These are phyloP conservation scores for Python bivittatus DNA, from an alignment of 2,113 vertebrate genomes.

Conservation along the genomic window DNA sequence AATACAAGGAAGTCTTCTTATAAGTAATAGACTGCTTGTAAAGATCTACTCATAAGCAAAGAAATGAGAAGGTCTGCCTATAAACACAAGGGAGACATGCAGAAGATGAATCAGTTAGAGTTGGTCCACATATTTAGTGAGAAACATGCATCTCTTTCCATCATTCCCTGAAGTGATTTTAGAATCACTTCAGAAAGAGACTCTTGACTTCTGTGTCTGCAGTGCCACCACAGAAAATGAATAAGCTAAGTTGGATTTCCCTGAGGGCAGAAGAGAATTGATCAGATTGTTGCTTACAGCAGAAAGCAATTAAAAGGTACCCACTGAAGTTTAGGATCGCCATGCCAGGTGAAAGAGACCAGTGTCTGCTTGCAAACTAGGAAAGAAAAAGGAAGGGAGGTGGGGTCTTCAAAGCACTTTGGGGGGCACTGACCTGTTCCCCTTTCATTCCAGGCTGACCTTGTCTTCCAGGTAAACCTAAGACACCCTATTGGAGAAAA, in stretches of 20 bases:
- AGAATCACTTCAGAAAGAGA: neutral
- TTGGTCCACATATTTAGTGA: no score
- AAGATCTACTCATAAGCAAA: no score
- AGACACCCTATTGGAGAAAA: slow-evolving; percentile 70
- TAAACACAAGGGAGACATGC: no score
- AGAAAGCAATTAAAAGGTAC: no score
- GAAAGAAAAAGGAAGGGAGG: no score
- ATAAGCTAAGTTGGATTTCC: neutral
- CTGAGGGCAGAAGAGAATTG: neutral
- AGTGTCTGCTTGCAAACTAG: neutral
- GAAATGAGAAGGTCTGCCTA: no score
- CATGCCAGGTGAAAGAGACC: neutral
- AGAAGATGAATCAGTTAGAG: no score
- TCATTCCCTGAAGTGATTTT: neutral
- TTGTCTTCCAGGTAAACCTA: slow-evolving; percentile 70
- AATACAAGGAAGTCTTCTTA: no score
- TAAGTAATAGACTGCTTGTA: no score
- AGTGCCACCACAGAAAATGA: fast-evolving
- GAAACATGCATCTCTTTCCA: neutral
- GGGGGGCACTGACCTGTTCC: slow-evolving; percentile 75
- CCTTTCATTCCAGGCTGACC: slow-evolving; percentile 80
- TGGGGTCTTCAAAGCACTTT: neutral
- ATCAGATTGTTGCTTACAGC: neutral
- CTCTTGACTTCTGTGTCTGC: neutral
- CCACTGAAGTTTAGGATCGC: neutral